These are phyloP conservation scores for Yponomeuta sedellus DNA, from an alignment of 2,888 invertebrate genomes.

Conservation along the genomic window DNA sequence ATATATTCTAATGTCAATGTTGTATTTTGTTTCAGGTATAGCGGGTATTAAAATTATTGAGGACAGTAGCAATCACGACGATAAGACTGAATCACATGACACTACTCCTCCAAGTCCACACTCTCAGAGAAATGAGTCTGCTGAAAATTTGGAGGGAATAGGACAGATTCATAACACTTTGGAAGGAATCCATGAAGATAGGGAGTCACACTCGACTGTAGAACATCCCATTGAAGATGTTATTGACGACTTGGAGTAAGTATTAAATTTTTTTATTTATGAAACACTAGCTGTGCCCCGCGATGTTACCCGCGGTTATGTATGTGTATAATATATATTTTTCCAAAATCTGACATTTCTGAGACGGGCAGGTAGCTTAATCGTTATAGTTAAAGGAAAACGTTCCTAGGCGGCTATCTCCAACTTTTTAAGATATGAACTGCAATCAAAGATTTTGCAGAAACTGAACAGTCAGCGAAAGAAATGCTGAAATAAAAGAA, in stretches of 20 bases:
- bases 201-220: background rate
- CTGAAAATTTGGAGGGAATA: background rate
- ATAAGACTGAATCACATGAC: conserved; percentile 10
- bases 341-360: too few relatives aligned
- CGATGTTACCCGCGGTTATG: too few relatives aligned
- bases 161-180: background rate
- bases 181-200: conserved; percentile 1
- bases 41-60: conserved; percentile 24
- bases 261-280: too few relatives aligned
- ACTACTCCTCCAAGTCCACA: conserved; percentile 5
- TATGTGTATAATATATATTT: too few relatives aligned
- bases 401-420: too few relatives aligned
- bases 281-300: too few relatives aligned
- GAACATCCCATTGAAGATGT: background rate
- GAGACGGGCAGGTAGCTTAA: too few relatives aligned
- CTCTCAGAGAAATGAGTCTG: background rate
- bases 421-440: too few relatives aligned
- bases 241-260: conserved; percentile 8
- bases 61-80: conserved; percentile 18
- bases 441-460: too few relatives aligned
- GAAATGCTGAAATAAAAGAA: too few relatives aligned
- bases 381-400: too few relatives aligned
- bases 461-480: too few relatives aligned
- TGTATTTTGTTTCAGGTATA: conserved; percentile 20
- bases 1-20: background rate